A percentile compares a stretch with the other conserved stretches of the same genome.
Evolutionary conservation across 2,113 vertebrate genomes (phyloP).

Genomic region (Tetrao urogallus): DNA sequence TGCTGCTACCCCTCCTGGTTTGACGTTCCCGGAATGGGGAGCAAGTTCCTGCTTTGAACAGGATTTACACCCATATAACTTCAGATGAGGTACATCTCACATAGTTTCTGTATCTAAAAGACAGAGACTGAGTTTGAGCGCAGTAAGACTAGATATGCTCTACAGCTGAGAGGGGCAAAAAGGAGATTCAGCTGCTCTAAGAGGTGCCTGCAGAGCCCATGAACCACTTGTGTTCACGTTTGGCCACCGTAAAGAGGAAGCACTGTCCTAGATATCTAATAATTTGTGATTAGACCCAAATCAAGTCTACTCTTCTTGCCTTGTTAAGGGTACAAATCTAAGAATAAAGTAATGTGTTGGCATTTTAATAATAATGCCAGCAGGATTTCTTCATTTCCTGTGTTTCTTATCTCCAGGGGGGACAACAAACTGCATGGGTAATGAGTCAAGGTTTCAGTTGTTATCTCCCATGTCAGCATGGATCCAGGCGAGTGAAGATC

Average conservation of each 20-base stretch:
- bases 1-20: not conserved
- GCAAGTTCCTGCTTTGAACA: not conserved
- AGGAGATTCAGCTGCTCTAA: not conserved
- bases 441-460: not conserved
- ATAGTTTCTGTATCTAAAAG: not conserved
- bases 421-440: not conserved
- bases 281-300: not conserved
- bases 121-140: not conserved
- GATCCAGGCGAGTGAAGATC: not conserved
- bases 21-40: not conserved
- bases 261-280: not conserved
- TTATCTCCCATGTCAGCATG: not conserved
- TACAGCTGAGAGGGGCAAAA: not conserved
- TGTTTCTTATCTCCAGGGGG: not conserved
- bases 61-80: not conserved
- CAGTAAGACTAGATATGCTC: not conserved
- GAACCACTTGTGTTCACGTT: not conserved
- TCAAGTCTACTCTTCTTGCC: not conserved
- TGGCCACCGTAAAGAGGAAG: not conserved
- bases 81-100: not conserved
- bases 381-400: not conserved
- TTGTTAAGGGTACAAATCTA: not conserved
- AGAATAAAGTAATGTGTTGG: not conserved
- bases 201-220: not conserved
- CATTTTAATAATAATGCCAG: not conserved